phyloP scores from a whole-genome alignment of 2,113 vertebrate genomes.

The Actinemys pallida region DNA sequence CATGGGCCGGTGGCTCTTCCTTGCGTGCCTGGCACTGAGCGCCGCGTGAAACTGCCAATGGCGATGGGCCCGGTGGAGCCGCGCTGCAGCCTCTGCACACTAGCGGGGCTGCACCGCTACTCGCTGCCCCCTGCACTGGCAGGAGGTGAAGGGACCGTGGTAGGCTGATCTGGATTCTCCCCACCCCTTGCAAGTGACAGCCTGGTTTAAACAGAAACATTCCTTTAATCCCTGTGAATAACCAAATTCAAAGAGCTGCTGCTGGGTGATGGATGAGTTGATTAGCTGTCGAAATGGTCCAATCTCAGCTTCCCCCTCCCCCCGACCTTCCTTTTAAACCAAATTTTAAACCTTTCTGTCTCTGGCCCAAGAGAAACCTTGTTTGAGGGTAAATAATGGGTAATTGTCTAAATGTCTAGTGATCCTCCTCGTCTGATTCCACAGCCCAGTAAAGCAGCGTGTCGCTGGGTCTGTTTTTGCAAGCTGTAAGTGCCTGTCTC shows the following conservation, averaged over 20 bases:
- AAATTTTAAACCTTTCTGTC: neutral
- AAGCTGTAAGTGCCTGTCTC: constrained; percentile 8
- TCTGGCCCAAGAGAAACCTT: neutral
- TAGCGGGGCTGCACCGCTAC: no score
- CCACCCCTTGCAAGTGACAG: neutral
- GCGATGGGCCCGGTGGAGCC: no score
- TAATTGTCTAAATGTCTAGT: neutral
- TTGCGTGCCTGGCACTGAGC: neutral
- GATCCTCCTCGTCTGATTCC: neutral
- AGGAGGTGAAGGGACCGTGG: neutral
- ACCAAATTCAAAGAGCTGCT: neutral
- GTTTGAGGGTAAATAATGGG: neutral
- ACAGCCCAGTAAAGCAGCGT: neutral
- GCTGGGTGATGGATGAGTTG: neutral
- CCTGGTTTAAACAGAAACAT: neutral
- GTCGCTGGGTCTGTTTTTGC: neutral
- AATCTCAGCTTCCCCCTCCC: neutral
- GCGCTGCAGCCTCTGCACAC: no score
- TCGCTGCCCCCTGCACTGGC: no score
- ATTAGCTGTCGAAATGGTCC: neutral
- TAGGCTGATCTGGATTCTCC: neutral
- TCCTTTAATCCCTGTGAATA: neutral
- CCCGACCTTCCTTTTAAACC: neutral
- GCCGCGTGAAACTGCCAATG: neutral
- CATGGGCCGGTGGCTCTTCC: neutral